Conservation (phyloP, 2,797 vertebrate genomes). For the Mormyrops boulengeri region DNA sequence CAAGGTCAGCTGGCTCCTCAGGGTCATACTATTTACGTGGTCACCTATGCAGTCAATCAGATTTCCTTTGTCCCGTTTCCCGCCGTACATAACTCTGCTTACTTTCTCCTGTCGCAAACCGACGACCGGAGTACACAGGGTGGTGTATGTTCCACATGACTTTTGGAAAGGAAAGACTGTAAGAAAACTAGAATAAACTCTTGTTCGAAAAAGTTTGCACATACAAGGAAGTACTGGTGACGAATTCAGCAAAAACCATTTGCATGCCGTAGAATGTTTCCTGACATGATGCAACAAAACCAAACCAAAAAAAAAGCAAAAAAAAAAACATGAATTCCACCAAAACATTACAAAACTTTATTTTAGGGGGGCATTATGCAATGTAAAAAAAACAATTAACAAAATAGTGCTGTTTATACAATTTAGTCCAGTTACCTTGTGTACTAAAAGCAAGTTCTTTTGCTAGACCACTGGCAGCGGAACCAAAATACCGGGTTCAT, state of each 20-base stretch:
- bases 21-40: background rate
- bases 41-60: background rate
- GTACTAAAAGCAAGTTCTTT: background rate
- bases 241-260: background rate
- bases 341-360: background rate
- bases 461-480: background rate
- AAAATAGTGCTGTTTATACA: background rate
- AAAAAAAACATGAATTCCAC: background rate
- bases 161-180: background rate
- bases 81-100: background rate
- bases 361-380: background rate
- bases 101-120: background rate
- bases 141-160: background rate
- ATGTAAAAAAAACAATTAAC: background rate
- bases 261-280: background rate
- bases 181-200: background rate
- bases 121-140: background rate
- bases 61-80: background rate
- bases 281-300: background rate
- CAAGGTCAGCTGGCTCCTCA: background rate
- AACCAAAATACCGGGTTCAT: background rate
- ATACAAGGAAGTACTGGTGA: background rate
- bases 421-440: background rate
- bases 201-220: background rate
- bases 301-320: background rate